Percentiles rank a stretch among this genome's conserved stretches.
phyloP scores from a whole-genome alignment of 2,113 vertebrate genomes.

The Sylvilagus bachmani region DNA sequence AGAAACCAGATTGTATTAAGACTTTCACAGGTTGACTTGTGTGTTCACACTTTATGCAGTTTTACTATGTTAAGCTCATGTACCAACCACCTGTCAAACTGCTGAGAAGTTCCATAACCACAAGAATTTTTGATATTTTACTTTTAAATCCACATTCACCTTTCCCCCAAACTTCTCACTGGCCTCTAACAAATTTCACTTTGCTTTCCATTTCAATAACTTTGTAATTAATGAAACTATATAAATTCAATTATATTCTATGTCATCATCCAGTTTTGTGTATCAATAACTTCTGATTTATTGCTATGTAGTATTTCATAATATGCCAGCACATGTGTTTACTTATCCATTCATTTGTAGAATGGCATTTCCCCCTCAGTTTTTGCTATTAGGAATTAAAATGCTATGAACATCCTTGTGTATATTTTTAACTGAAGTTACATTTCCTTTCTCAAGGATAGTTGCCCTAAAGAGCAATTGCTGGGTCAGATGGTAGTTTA shows the following conservation, averaged over 20 bases:
- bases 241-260: not conserved
- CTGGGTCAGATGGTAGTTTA: not conserved
- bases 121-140: not conserved
- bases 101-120: not conserved
- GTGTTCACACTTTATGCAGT: not conserved
- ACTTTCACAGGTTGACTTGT: not conserved
- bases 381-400: not conserved
- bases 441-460: not conserved
- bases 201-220: not conserved
- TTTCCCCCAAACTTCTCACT: not conserved
- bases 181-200: not conserved
- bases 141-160: not conserved
- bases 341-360: not conserved
- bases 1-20: not conserved
- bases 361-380: not conserved
- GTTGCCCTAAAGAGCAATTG: not conserved
- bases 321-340: not conserved
- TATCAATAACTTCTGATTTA: not conserved
- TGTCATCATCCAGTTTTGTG: not conserved
- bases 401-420: not conserved
- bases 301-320: not conserved
- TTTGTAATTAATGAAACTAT: not conserved
- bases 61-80: not conserved
- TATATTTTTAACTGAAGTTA: not conserved
- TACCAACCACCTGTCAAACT: not conserved